These are phyloP conservation scores for Ophioderma brevispina DNA, from an alignment of 35 echinoderm and acorn worm genomes.

Conservation along the genomic window DNA sequence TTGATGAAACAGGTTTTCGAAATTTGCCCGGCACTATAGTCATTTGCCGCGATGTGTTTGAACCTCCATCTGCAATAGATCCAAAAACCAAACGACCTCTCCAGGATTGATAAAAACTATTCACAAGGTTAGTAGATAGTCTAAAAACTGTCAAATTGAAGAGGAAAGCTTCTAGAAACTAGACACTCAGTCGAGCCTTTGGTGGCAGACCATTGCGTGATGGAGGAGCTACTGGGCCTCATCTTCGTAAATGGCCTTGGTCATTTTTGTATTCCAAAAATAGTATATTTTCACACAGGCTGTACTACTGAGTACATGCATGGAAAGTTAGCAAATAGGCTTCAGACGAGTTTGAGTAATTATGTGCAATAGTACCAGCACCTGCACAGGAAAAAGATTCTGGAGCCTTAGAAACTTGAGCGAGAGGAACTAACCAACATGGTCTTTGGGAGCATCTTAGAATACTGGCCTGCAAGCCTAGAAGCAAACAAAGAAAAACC, in stretches of 20 bases:
- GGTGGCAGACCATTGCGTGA: not conserved
- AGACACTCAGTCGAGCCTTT: not conserved
- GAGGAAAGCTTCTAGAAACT: not conserved
- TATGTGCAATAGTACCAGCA: not conserved
- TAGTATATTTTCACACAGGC: not conserved
- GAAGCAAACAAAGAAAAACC: conserved; percentile 7
- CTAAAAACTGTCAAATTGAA: conserved; percentile 4
- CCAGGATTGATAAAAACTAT: not conserved
- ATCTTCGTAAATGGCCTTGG: not conserved
- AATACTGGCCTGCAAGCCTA: not conserved
- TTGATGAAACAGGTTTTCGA: not conserved
- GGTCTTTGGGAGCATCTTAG: not conserved
- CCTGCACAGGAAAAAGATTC: not conserved
- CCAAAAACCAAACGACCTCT: not conserved
- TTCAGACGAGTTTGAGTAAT: not conserved
- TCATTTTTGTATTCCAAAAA: not conserved
- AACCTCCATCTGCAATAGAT: not conserved
- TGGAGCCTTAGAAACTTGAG: conserved; percentile 17
- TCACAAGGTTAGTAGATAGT: conserved; percentile 15
- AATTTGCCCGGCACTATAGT: not conserved
- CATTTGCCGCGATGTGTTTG: conserved; percentile 13
- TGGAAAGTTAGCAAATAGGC: not conserved
- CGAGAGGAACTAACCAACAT: not conserved
- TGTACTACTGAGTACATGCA: conserved; percentile 1
- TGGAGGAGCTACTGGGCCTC: not conserved